These are phyloP conservation scores for Phaethornis superciliosus DNA, from an alignment of 2,113 vertebrate species.

Conservation along the genomic window DNA sequence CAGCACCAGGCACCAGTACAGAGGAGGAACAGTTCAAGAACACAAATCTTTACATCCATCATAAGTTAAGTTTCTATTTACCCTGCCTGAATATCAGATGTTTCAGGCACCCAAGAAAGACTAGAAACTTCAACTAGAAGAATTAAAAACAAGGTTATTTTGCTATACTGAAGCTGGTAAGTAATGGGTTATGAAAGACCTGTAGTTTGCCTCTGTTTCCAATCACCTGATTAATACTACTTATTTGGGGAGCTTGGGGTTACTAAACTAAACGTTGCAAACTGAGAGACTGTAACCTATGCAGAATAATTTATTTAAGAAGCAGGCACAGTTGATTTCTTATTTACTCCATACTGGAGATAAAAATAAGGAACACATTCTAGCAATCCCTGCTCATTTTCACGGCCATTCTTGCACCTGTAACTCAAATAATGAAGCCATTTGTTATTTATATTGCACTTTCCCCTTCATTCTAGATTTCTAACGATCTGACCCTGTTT, in stretches of 20 bases:
- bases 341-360: neutral
- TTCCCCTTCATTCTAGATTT: constrained; percentile 59
- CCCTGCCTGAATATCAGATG: neutral
- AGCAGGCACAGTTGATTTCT: neutral
- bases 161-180: neutral
- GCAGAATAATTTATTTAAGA: neutral
- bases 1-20: neutral
- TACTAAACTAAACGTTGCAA: neutral
- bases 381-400: constrained; percentile 40
- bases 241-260: neutral
- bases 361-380: constrained; percentile 45
- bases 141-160: neutral
- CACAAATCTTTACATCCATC: fast-evolving
- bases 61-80: neutral
- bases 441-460: constrained; percentile 70
- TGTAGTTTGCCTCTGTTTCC: neutral
- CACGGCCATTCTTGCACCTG: constrained; percentile 66
- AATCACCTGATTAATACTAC: neutral
- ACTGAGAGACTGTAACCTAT: neutral
- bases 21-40: neutral
- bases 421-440: constrained; percentile 69
- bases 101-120: neutral
- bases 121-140: neutral
- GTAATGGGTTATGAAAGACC: neutral
- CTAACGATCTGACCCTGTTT: constrained; percentile 70